Percentiles rank a stretch among this genome's conserved stretches.
Evolutionary conservation across 2,888 invertebrate genomes (phyloP).

Genomic region (Dioctria rufipes): DNA sequence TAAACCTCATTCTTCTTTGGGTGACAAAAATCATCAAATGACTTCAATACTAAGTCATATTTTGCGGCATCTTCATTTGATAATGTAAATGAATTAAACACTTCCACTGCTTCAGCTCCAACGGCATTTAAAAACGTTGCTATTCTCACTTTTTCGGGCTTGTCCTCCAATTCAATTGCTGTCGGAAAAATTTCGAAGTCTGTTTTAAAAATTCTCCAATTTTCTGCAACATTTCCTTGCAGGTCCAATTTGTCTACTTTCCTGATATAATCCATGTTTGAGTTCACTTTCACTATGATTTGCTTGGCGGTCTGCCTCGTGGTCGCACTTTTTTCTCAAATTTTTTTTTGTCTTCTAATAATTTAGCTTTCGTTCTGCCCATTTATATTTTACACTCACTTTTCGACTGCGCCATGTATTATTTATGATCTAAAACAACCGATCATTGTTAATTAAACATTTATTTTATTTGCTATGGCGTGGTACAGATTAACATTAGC

Average conservation of each 20-base stretch:
- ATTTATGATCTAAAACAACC: too few species aligned
- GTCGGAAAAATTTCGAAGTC: conserved; percentile 61
- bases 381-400: neutral
- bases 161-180: conserved; percentile 61
- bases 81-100: conserved; percentile 17
- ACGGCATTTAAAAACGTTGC: conserved; percentile 62
- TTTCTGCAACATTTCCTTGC: conserved; percentile 32
- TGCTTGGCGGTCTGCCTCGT: conserved; percentile 56
- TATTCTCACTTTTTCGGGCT: conserved; percentile 59
- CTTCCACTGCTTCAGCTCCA: conserved; percentile 61
- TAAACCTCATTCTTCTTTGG: conserved; percentile 41
- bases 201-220: conserved; percentile 61
- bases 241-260: conserved; percentile 51
- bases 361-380: neutral
- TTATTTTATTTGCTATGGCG: too few species aligned
- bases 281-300: conserved; percentile 24
- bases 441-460: too few species aligned
- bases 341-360: conserved; percentile 7
- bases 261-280: conserved; percentile 54
- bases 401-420: too few species aligned
- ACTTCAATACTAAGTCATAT: conserved; percentile 22
- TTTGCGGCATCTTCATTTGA: neutral
- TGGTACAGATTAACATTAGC: too few species aligned
- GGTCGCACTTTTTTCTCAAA: conserved; percentile 24
- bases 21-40: conserved; percentile 34